Evolutionary conservation across 2,113 vertebrate genomes (phyloP), one percentile per base, ranked within the genome.

Genomic region (Ascaphus truei): DNA sequence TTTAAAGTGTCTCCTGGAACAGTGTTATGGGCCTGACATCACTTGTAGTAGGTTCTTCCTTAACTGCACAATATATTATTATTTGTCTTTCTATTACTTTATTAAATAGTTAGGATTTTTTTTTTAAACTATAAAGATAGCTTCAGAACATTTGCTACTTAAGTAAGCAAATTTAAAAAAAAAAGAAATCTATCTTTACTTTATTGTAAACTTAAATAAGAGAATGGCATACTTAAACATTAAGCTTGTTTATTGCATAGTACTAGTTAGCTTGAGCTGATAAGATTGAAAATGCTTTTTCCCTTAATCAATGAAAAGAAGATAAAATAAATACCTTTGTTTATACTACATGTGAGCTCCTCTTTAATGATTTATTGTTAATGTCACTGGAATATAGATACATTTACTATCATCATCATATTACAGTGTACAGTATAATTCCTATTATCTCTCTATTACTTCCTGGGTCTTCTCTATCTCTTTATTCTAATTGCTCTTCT

Each of bases 301-400:
- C 51, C 30, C 61, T 51, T 22, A 45, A 52, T 34, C 33, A 50
- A 37, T 52, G 33, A 9, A 39, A 31, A 31, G 52, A 34, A 64
- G 47, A 64, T 64, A 31, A 64, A 64, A 64, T 45, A 36, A 31
- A 51, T 37, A 27, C 31, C 62, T 52, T 25, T 63, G 61, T 51
- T 64, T 64, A 64, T 64, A 64, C 37, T 29, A 47, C 61, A 36
- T 27, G 20, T 27, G 47, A 52, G 47, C 52, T 64, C 62, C 62
- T 64, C 33, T 64, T 64, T 64, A 64, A 52, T 39, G 47, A 39
- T 64, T 64, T 64, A 64, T 64, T 30, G 33, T 23, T 64, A 16
- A 51, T 47, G 43, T 13, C 29, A 48, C 43, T 48, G 29, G 25
- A 15, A 37, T 11, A 45, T 10, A 51, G 62, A 64, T 64, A 64